Evolutionary conservation across 2,888 invertebrate species (phyloP).

Genomic region (Gymnosoma rotundatum): DNA sequence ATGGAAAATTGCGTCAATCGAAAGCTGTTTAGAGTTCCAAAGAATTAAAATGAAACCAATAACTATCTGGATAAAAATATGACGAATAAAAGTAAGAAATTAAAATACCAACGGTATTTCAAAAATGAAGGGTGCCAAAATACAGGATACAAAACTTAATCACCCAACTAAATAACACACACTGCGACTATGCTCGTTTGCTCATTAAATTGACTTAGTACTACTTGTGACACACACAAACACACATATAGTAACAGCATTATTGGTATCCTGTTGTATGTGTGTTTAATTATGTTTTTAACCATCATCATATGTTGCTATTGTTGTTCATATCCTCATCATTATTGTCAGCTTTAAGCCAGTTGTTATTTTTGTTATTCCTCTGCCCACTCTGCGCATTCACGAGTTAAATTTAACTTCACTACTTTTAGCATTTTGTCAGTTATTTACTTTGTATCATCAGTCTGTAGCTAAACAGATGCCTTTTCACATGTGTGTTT

Average conservation of each 20-base stretch:
- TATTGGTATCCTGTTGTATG: constrained; percentile 35
- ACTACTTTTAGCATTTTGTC: constrained; percentile 45
- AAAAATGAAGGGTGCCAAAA: not conserved
- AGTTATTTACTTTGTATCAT: constrained; percentile 34
- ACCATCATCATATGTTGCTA: constrained; percentile 66
- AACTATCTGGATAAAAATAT: too few relatives aligned
- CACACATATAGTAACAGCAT: not conserved
- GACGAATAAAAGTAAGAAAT: not conserved
- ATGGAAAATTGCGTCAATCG: too few relatives aligned
- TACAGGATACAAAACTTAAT: not conserved
- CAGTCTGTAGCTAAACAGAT: not conserved
- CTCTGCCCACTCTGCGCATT: not conserved
- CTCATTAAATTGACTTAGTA: constrained; percentile 57
- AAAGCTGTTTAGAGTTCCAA: too few relatives aligned
- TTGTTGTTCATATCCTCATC: constrained; percentile 62
- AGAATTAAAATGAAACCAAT: too few relatives aligned
- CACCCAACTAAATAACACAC: constrained; percentile 9
- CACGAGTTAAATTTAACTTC: constrained; percentile 34
- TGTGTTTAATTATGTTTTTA: constrained; percentile 55
- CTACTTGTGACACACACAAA: constrained; percentile 22
- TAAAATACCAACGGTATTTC: not conserved
- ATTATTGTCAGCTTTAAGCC: constrained; percentile 66
- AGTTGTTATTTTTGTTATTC: constrained; percentile 49
- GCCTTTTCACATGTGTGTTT: not conserved
- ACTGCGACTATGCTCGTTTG: not conserved